Conservation (phyloP, 2,797 vertebrate species). For the Chelonia mydas region DNA sequence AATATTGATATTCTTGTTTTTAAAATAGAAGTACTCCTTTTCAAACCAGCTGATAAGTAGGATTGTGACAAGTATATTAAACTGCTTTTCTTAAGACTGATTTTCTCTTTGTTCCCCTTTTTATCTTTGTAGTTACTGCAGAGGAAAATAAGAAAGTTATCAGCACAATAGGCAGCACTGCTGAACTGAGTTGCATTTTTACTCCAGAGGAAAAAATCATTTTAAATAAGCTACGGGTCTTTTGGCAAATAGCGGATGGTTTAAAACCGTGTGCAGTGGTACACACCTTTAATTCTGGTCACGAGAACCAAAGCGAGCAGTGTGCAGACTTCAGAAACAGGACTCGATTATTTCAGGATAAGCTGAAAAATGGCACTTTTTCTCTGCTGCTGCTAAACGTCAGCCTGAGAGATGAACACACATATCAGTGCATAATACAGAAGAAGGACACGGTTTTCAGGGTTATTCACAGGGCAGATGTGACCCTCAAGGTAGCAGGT, state of each 20-base stretch:
- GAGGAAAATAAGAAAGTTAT: background rate
- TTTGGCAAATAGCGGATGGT: conserved; percentile 74
- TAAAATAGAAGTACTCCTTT: background rate
- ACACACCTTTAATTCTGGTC: conserved; percentile 43
- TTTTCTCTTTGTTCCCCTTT: background rate
- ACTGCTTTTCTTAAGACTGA: background rate
- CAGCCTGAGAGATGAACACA: conserved; percentile 62
- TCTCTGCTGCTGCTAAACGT: conserved; percentile 71
- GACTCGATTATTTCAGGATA: conserved; percentile 54
- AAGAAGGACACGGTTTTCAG: background rate
- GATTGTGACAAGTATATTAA: background rate
- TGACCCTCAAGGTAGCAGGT: conserved; percentile 79
- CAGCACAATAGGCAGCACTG: conserved; percentile 63
- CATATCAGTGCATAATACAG: conserved; percentile 71
- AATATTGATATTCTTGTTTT: background rate
- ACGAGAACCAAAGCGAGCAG: background rate
- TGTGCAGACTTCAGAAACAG: conserved; percentile 67
- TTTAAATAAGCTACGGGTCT: conserved; percentile 48
- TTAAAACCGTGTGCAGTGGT: conserved; percentile 33
- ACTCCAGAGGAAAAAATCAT: background rate
- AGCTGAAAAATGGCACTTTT: conserved; percentile 66
- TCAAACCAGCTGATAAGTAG: background rate
- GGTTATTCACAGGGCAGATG: background rate
- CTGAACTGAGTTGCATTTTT: conserved; percentile 62
- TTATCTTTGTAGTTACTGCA: conserved; percentile 33